Evolutionary conservation across 2,888 invertebrate species (phyloP).

Genomic region (Pheosia gnoma): DNA sequence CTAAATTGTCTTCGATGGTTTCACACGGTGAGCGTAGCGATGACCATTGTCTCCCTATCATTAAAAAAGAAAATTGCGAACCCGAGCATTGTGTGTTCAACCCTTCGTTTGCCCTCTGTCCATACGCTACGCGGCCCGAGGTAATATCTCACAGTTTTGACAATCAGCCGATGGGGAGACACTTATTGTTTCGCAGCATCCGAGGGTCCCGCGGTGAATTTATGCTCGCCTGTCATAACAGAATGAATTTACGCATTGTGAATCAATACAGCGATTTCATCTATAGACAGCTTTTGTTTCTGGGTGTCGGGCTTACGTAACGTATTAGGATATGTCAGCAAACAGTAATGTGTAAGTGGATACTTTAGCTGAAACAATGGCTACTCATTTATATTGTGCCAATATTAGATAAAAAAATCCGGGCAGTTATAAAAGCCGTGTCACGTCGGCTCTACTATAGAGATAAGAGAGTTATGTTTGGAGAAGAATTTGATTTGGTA

Average conservation of each 20-base stretch:
- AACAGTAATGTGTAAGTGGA: conserved; percentile 63
- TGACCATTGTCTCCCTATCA: conserved; percentile 76
- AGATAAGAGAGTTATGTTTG: not conserved
- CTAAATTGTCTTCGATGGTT: conserved; percentile 55
- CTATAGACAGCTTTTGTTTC: conserved; percentile 76
- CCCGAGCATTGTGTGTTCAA: conserved; percentile 59
- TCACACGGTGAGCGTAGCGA: conserved; percentile 73
- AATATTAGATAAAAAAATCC: conserved; percentile 49
- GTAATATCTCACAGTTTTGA: conserved; percentile 75
- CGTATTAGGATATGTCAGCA: conserved; percentile 71
- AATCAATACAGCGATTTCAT: conserved; percentile 81
- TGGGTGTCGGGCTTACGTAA: conserved; percentile 75
- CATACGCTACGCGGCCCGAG: conserved; percentile 65
- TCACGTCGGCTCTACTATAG: conserved; percentile 11
- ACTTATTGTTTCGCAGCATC: conserved; percentile 80
- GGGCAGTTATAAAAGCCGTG: conserved; percentile 37
- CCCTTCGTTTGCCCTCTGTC: conserved; percentile 72
- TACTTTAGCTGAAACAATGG: conserved; percentile 66
- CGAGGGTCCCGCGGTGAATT: conserved; percentile 77
- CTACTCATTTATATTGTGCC: conserved; percentile 58
- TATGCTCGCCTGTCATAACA: conserved; percentile 83
- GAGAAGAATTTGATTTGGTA: not conserved
- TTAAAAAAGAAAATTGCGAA: conserved; percentile 74
- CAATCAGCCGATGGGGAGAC: conserved; percentile 67
- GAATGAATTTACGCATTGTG: conserved; percentile 82